Base-by-base conservation (phyloP, 2,113 vertebrate species). In the Xiphophorus couchianus region DNA sequence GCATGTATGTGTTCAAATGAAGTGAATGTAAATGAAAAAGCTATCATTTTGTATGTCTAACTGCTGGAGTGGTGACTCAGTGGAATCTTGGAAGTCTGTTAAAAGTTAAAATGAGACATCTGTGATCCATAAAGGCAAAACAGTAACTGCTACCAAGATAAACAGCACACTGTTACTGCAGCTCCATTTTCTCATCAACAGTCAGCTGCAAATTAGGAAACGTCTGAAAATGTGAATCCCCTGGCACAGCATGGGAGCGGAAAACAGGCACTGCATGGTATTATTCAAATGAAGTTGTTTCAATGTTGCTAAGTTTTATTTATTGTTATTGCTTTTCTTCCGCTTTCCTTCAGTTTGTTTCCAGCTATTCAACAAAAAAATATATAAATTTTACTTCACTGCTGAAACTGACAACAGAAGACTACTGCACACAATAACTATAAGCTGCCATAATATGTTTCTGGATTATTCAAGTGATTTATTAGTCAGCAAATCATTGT, bases 91-190 rank as follows among this genome's bases (percentile, higher is more conserved):
- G 77, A 85, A 70, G 62, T 71, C 66, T 2, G 54, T 73, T n/a
- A 76, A 44, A 65, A 85, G 71, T 88, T 86, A 87, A 88, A 89
- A 88, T 78, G 82, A 91, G 83, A 90, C 88, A 88, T 86, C 82
- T 90, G 86, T 76, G 80, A 89, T 79, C 48, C 70, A 78, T 78
- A 75, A 77, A 86, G 82, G 75, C 76, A 70, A 33, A 78, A 84
- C 83, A 87, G 71, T 44, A 73, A 80, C 86, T 61, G 83, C 86
- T 72, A 81, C 91, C 88, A 89, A 85, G 85, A 89, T 51, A 90
- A 89, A 92, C 88, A 90, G 78, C 66, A 6, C 66, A 66, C 73
- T 81, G 85, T 85, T 89, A 65, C 80, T 79, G 48, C 67, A 72
- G 77, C 75, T 78, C 72, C 69, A 66, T 75, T 81, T 80, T 81